Evolutionary conservation across 2,113 vertebrate species (phyloP).

Genomic region (Rissa tridactyla): DNA sequence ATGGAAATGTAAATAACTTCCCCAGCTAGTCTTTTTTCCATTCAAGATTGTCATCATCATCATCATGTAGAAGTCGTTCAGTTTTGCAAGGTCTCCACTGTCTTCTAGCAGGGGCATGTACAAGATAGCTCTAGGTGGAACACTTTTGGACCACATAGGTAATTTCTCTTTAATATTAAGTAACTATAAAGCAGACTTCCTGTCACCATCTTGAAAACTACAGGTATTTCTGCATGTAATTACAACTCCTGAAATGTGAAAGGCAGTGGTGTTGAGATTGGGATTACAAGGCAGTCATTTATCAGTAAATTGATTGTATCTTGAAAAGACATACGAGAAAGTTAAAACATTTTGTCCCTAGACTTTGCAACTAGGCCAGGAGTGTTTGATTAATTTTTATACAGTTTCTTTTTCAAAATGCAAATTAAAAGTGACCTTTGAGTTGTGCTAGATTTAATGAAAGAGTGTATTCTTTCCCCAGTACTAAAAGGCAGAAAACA

Average conservation of each 20-base stretch:
- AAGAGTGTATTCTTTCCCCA: slow-evolving; percentile 4
- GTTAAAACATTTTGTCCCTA: not conserved
- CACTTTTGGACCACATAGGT: not conserved
- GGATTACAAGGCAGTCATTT: not conserved
- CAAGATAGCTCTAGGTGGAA: not conserved
- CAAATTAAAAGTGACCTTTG: slow-evolving; percentile 29
- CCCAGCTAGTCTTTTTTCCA: not conserved
- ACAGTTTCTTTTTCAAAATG: slow-evolving; percentile 5
- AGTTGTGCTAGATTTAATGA: slow-evolving; percentile 30
- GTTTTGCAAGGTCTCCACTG: not conserved
- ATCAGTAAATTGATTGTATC: not conserved
- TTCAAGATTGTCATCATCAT: not conserved
- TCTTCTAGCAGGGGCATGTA: not conserved
- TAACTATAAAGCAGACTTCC: not conserved
- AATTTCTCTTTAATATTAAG: not conserved
- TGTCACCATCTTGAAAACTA: not conserved
- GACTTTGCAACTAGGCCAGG: not conserved
- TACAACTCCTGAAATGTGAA: not conserved
- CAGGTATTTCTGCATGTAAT: not conserved
- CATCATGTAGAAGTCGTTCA: not conserved
- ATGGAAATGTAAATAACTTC: not conserved
- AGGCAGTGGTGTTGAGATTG: not conserved
- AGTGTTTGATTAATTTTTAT: not conserved
- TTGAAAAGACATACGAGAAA: not conserved
- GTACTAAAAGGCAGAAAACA: slow-evolving; percentile 24